phyloP scores from a whole-genome alignment of 1,140 invertebrate species.

The Asbolus verrucosus region DNA sequence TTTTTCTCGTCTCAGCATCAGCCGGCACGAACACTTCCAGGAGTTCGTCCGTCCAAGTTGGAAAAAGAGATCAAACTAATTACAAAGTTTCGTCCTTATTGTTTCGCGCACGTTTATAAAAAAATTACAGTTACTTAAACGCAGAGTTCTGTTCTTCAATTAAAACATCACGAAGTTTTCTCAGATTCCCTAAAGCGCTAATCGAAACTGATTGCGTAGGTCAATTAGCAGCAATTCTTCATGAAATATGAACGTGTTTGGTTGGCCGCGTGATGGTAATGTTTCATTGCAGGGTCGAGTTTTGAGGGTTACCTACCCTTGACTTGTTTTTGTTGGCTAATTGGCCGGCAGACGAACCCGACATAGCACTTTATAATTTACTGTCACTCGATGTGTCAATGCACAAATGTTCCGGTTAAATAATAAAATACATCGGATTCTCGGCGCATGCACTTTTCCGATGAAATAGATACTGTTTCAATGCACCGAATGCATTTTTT shows the following conservation, averaged over 20 bases:
- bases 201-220: slow-evolving; percentile 29
- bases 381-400: slow-evolving; percentile 51
- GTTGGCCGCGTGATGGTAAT: slow-evolving; percentile 5
- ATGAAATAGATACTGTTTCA: not conserved
- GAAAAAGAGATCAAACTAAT: slow-evolving; percentile 26
- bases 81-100: slow-evolving; percentile 35
- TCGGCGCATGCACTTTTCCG: not conserved
- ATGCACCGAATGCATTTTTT: too few relatives aligned
- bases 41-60: not conserved
- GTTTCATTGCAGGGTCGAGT: slow-evolving; percentile 41
- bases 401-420: slow-evolving; percentile 40
- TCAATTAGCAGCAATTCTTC: slow-evolving; percentile 32
- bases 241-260: slow-evolving; percentile 27
- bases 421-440: slow-evolving; percentile 36
- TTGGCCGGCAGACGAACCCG: slow-evolving; percentile 48
- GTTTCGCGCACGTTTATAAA: slow-evolving; percentile 4
- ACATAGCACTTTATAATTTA: slow-evolving; percentile 55
- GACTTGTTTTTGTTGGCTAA: slow-evolving; percentile 54
- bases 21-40: not conserved
- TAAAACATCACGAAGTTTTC: slow-evolving; percentile 11
- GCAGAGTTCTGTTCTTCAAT: slow-evolving; percentile 1
- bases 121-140: slow-evolving; percentile 5
- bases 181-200: not conserved
- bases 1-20: not conserved
- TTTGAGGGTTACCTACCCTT: slow-evolving; percentile 40